Conservation (phyloP, 1,140 invertebrate genomes). For the Eriosoma lanigerum region DNA sequence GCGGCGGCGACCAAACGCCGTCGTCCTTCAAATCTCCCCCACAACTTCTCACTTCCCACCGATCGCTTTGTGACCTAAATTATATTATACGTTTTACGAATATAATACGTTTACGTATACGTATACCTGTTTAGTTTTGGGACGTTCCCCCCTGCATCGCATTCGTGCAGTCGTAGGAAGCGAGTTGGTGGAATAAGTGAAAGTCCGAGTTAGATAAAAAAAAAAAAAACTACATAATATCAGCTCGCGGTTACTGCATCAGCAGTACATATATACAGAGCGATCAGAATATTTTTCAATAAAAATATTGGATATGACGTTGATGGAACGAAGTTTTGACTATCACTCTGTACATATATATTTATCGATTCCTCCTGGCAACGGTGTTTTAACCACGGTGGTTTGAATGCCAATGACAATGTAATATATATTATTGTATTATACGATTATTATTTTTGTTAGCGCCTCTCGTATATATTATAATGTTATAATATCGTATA, state of each 20-base stretch:
- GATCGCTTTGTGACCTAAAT: constrained; percentile 10
- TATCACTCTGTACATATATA: too few species aligned
- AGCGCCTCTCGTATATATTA: not conserved
- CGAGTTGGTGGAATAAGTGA: constrained; percentile 1
- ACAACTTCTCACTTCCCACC: not conserved
- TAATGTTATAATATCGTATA: not conserved
- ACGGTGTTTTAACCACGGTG: not conserved
- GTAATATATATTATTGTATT: not conserved
- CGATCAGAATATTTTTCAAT: too few species aligned
- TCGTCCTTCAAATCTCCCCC: constrained; percentile 7
- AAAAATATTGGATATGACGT: too few species aligned
- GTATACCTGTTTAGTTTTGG: not conserved
- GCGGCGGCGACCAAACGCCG: not conserved
- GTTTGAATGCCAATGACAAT: not conserved
- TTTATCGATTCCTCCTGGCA: too few species aligned
- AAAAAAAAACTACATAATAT: not conserved
- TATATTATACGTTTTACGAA: not conserved
- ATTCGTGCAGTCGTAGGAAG: not conserved
- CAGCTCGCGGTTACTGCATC: not conserved
- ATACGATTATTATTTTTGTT: not conserved
- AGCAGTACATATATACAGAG: too few species aligned
- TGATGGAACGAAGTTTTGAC: too few species aligned
- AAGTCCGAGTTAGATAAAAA: not conserved
- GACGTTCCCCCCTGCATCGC: not conserved
- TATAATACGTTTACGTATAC: not conserved